Evolutionary conservation across 2,888 invertebrate genomes (phyloP).

Genomic region (Sinotaia quadrata): DNA sequence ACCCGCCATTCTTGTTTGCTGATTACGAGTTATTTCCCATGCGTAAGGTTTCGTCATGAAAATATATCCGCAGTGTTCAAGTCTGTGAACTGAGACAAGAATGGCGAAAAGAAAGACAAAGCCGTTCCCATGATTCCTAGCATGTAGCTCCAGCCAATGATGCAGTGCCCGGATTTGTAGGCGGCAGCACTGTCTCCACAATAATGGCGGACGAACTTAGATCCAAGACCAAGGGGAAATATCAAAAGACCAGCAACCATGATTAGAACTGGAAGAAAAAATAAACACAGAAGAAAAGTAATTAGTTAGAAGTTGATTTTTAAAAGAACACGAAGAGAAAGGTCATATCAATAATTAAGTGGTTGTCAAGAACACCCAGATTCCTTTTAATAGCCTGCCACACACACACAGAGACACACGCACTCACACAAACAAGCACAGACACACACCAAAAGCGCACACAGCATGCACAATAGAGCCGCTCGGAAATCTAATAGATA

Average conservation of each 20-base stretch:
- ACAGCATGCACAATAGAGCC: no score
- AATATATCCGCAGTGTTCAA: slow-evolving; percentile 38
- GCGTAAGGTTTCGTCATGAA: slow-evolving; percentile 15
- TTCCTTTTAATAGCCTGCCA: not conserved
- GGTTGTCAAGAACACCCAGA: no score
- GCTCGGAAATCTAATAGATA: no score
- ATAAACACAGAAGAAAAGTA: no score
- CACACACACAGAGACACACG: not conserved
- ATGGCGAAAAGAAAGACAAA: slow-evolving; percentile 72
- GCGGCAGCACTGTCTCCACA: slow-evolving; percentile 64
- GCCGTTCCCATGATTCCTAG: slow-evolving; percentile 72
- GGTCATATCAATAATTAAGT: no score
- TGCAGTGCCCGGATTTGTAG: slow-evolving; percentile 69
- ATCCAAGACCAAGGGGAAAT: slow-evolving; percentile 72
- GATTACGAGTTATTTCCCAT: no score
- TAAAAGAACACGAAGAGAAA: no score
- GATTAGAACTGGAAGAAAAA: slow-evolving; percentile 67
- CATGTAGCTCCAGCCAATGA: slow-evolving; percentile 73
- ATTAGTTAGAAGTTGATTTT: no score
- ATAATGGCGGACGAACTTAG: slow-evolving; percentile 70
- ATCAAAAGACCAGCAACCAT: slow-evolving; percentile 71
- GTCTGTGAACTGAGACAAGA: slow-evolving; percentile 62
- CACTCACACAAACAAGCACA: not conserved
- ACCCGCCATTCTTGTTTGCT: no score
- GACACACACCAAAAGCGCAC: no score